Evolutionary conservation across 2,113 vertebrate genomes (phyloP).

Genomic region (Hyperopisus bebe): DNA sequence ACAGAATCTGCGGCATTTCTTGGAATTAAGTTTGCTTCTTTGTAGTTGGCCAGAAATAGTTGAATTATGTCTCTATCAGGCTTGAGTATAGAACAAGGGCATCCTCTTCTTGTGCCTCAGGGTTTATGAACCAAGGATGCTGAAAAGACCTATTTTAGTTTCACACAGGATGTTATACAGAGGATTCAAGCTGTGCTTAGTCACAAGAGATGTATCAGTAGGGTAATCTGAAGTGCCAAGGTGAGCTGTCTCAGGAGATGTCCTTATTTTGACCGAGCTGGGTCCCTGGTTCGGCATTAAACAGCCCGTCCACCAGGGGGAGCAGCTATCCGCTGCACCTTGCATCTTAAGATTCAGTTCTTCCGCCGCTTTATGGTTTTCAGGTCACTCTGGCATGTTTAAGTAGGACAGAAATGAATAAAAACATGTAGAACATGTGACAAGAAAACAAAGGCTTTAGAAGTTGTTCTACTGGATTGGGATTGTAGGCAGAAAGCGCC

Average conservation of each 20-base stretch:
- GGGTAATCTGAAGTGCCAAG: neutral
- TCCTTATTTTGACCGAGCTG: neutral
- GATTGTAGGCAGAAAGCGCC: neutral
- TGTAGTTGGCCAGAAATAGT: neutral
- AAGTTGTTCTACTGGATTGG: neutral
- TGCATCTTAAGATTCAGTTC: neutral
- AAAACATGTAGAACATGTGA: neutral
- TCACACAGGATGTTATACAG: neutral
- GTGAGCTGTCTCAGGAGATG: neutral
- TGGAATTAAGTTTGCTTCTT: neutral
- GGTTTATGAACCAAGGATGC: neutral
- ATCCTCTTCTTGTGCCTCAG: neutral
- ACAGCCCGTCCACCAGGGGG: neutral
- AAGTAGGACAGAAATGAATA: neutral
- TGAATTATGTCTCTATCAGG: neutral
- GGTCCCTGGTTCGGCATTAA: neutral
- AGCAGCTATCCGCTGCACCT: neutral
- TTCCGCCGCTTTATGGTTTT: neutral
- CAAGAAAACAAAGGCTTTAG: neutral
- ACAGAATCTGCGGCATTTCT: neutral
- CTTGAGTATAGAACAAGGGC: neutral
- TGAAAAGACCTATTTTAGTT: neutral
- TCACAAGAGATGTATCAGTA: neutral
- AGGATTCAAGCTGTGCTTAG: neutral
- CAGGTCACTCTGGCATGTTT: neutral